These are phyloP conservation scores for Celastrina argiolus DNA, from an alignment of 2,888 invertebrate genomes.

Conservation along the genomic window DNA sequence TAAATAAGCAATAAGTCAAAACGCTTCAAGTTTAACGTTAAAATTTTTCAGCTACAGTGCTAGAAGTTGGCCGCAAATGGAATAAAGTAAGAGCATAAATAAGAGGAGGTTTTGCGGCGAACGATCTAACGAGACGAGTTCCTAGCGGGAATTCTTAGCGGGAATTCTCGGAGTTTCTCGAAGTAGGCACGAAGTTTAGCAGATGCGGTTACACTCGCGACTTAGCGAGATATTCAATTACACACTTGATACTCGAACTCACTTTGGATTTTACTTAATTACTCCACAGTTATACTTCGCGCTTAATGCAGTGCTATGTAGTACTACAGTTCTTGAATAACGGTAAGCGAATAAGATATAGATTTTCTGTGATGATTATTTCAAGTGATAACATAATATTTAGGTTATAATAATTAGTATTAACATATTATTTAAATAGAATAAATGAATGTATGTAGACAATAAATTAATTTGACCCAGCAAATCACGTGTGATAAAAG, in stretches of 20 bases:
- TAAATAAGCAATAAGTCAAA: conserved; percentile 28
- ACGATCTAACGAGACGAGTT: conserved; percentile 67
- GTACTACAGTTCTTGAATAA: not conserved
- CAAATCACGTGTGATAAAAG: no score
- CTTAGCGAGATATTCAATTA: conserved; percentile 38
- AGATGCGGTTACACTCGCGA: conserved; percentile 39
- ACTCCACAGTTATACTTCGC: not conserved
- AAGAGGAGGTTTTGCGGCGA: conserved; percentile 66
- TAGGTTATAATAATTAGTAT: no score
- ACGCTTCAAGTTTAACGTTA: conserved; percentile 27
- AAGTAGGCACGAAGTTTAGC: conserved; percentile 49
- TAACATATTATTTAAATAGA: no score
- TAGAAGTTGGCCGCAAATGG: conserved; percentile 51
- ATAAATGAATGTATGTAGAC: no score
- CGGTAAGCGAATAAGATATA: not conserved
- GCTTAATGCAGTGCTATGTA: no score
- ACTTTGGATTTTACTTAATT: conserved; percentile 27
- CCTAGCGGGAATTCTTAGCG: conserved; percentile 45
- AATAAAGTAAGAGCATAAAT: conserved; percentile 70
- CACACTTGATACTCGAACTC: conserved; percentile 31
- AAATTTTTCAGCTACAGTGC: conserved; percentile 36
- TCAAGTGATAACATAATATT: no score
- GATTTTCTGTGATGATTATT: not conserved
- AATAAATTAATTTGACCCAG: no score
- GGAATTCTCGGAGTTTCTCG: conserved; percentile 44